Conservation (phyloP, 2,888 invertebrate genomes). For the Scaptodrosophila latifasciaeformis region DNA sequence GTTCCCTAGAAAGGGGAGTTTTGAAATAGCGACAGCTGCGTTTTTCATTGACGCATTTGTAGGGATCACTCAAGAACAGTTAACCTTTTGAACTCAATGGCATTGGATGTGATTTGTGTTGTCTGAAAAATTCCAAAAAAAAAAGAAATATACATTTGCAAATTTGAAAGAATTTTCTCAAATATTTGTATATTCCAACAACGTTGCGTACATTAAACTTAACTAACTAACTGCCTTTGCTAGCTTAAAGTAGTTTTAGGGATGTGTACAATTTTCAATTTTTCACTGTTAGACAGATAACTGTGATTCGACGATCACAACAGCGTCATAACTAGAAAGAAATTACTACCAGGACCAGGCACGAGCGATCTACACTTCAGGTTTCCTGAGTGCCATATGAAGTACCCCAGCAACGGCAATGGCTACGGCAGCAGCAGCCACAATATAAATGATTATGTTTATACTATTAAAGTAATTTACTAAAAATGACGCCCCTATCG, state of each 20-base stretch:
- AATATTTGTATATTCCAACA: too few species aligned
- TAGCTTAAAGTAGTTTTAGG: too few species aligned
- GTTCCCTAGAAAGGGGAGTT: conserved; percentile 29
- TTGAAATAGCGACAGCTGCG: conserved; percentile 47
- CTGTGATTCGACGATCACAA: conserved; percentile 46
- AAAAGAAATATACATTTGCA: background rate
- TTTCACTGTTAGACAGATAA: conserved; percentile 66
- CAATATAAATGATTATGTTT: conserved; percentile 72
- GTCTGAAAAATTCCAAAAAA: background rate
- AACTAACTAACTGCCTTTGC: too few species aligned
- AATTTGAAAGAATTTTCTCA: background rate
- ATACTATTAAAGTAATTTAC: conserved; percentile 73
- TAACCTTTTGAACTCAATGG: conserved; percentile 55
- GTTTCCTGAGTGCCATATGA: conserved; percentile 40
- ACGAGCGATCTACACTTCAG: conserved; percentile 30
- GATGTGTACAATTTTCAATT: conserved; percentile 60
- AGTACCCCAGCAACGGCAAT: conserved; percentile 11
- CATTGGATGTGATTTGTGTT: conserved; percentile 24
- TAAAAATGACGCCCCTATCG: conserved; percentile 58
- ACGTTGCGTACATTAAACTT: too few species aligned
- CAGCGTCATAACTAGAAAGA: conserved; percentile 58
- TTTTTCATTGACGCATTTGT: conserved; percentile 38
- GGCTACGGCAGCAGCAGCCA: conserved; percentile 60
- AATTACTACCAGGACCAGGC: conserved; percentile 49
- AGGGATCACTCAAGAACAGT: conserved; percentile 29